phyloP scores from a whole-genome alignment of 2,888 invertebrate genomes.

The Cyaniris semiargus region DNA sequence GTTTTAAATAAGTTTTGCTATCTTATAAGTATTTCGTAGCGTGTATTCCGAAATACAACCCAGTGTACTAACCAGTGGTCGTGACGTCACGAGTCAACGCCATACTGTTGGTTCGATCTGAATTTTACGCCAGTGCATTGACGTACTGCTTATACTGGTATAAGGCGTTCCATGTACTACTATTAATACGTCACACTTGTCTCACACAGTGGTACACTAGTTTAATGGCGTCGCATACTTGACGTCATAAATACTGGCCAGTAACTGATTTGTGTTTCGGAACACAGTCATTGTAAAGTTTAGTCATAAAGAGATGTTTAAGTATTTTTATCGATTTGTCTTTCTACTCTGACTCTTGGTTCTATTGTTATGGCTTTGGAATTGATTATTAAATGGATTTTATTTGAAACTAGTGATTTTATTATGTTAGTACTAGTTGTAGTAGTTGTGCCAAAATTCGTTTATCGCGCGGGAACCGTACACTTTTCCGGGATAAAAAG shows the following conservation, averaged over 20 bases:
- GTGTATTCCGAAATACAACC: not conserved
- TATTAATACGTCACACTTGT: no score
- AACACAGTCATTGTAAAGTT: conserved; percentile 4
- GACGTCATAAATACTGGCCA: no score
- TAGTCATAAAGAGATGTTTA: conserved; percentile 12
- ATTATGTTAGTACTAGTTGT: not conserved
- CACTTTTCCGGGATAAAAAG: no score
- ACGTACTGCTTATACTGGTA: no score
- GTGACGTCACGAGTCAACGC: no score
- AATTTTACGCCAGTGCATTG: no score
- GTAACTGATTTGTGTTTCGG: not conserved
- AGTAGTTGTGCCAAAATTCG: not conserved
- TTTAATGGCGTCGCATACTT: no score
- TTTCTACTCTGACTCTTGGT: conserved; percentile 24
- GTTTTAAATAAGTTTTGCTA: conserved; percentile 12
- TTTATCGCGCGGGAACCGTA: no score
- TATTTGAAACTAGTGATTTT: conserved; percentile 23
- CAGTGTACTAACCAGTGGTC: not conserved
- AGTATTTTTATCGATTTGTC: conserved; percentile 13
- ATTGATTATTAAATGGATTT: conserved; percentile 32
- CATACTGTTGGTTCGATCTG: no score
- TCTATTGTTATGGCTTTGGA: conserved; percentile 32
- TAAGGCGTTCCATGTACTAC: no score
- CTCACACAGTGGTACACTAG: no score
- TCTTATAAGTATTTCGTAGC: conserved; percentile 7